A percentile compares a stretch with the other conserved stretches of the same genome.
phyloP scores from a whole-genome alignment of 2,113 vertebrate species.

The Physeter macrocephalus region DNA sequence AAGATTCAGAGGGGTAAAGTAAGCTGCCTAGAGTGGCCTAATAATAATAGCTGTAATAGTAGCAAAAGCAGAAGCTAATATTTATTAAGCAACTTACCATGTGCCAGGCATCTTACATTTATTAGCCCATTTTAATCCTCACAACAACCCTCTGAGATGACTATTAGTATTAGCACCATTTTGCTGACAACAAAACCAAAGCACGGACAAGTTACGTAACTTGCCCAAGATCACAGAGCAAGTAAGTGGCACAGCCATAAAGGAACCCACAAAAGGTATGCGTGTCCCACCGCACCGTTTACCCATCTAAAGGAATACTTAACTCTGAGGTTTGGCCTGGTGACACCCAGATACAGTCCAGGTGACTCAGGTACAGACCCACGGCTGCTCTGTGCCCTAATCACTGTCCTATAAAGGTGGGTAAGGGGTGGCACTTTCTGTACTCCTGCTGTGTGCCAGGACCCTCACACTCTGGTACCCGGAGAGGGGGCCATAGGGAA shows the following conservation, averaged over 20 bases:
- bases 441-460: not conserved
- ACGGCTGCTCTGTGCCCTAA: not conserved
- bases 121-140: not conserved
- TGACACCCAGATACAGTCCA: not conserved
- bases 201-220: not conserved
- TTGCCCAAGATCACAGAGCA: not conserved
- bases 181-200: not conserved
- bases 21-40: not conserved
- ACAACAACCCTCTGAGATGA: not conserved
- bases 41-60: not conserved
- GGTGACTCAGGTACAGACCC: not conserved
- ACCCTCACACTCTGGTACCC: not conserved
- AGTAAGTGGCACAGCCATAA: not conserved
- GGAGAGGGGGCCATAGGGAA: not conserved
- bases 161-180: not conserved
- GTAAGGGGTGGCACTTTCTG: not conserved
- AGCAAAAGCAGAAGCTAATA: not conserved
- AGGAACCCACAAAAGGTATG: not conserved
- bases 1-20: not conserved
- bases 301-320: not conserved
- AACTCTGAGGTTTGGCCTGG: not conserved
- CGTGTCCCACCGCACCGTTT: not conserved
- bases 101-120: not conserved
- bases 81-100: not conserved
- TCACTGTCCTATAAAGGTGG: not conserved